These are phyloP conservation scores for Sapajus apella DNA, from an alignment of 2,113 vertebrate species.

Conservation along the genomic window DNA sequence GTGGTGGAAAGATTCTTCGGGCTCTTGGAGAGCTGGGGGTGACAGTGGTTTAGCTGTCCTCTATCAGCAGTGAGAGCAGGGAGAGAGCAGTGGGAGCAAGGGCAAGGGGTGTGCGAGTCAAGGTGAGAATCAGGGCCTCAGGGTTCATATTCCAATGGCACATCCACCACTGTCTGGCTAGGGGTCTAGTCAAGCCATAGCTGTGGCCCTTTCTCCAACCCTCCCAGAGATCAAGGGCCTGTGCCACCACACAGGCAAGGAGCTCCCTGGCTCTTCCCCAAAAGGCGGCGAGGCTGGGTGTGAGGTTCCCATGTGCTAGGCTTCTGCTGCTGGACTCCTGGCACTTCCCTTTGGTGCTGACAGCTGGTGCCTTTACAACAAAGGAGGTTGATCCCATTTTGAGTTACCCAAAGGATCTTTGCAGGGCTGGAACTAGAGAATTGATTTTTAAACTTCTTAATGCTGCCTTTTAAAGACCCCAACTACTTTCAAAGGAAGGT, in stretches of 20 bases:
- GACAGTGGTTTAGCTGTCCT: neutral
- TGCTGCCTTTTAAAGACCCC: neutral
- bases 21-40: neutral
- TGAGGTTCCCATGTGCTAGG: neutral
- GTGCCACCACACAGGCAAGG: neutral
- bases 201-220: neutral
- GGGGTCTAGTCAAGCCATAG: neutral
- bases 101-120: too few relatives aligned
- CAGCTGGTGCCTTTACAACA: slow-evolving; percentile 60
- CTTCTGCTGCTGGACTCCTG: neutral
- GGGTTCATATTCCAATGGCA: neutral
- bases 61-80: neutral
- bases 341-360: neutral
- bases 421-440: slow-evolving; percentile 60
- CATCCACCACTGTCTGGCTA: neutral
- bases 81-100: neutral
- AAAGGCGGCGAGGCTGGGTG: neutral
- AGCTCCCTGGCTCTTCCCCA: accelerated
- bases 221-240: neutral
- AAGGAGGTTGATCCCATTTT: slow-evolving; percentile 62
- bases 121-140: neutral
- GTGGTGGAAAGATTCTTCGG: neutral
- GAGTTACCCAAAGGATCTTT: slow-evolving; percentile 75
- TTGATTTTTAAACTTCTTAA: slow-evolving; percentile 78
- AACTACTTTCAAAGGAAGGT: slow-evolving; percentile 50